Percentiles rank a stretch among this genome's conserved stretches.
Conservation (phyloP, 2,113 vertebrate genomes). For the Probosciger aterrimus region DNA sequence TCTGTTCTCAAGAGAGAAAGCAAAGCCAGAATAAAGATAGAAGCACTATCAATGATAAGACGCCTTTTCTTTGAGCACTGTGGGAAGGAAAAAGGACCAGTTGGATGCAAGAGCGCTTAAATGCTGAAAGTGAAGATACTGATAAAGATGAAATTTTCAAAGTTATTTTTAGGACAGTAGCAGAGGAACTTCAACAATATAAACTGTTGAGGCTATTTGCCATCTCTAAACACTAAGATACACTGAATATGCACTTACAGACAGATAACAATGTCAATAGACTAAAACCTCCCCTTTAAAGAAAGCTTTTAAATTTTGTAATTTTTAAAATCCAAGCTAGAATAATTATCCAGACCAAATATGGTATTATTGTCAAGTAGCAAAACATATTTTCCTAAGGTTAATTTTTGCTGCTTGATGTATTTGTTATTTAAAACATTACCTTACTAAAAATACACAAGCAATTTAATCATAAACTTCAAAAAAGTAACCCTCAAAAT, state of each 20-base stretch:
- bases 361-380: neutral
- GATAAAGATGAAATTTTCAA: neutral
- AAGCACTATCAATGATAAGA: neutral
- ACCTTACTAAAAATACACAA: conserved; percentile 7
- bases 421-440: conserved; percentile 18
- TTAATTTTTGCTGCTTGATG: neutral
- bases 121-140: neutral
- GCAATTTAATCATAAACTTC: neutral
- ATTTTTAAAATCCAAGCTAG: neutral
- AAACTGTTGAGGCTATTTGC: neutral
- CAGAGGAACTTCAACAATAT: neutral
- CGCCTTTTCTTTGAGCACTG: neutral
- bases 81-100: neutral
- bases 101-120: neutral
- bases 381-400: neutral
- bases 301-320: neutral
- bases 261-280: neutral
- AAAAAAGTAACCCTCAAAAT: conserved; percentile 42
- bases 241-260: neutral
- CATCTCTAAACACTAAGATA: neutral
- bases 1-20: neutral
- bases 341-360: neutral
- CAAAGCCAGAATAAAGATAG: neutral
- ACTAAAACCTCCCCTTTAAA: neutral
- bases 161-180: neutral